Conservation (phyloP, 2,797 vertebrate genomes). For the Oreonectes daqikongensis region DNA sequence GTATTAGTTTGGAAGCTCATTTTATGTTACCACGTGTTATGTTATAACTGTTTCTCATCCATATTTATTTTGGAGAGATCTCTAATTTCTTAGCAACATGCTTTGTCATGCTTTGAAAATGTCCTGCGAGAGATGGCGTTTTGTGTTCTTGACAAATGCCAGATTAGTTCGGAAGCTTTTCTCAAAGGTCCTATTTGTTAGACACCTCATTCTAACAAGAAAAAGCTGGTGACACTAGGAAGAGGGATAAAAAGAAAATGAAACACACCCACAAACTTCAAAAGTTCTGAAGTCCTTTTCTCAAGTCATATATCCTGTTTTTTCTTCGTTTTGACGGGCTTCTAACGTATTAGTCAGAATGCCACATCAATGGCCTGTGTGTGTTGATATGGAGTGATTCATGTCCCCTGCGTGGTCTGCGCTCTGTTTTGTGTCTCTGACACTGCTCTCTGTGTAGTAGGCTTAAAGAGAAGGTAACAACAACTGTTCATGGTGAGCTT, state of each 20-base stretch:
- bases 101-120: constrained; percentile 10
- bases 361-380: constrained; percentile 50
- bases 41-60: constrained; percentile 5
- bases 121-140: not conserved
- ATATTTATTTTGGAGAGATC: constrained; percentile 4
- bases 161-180: constrained; percentile 55
- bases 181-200: constrained; percentile 64
- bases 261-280: constrained; percentile 61
- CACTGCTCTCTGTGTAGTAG: constrained; percentile 55
- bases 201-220: constrained; percentile 62
- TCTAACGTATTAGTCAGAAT: constrained; percentile 48
- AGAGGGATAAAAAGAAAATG: constrained; percentile 40
- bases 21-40: too few relatives aligned
- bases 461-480: constrained; percentile 38
- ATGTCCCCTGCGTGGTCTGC: constrained; percentile 46
- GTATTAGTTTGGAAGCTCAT: not conserved
- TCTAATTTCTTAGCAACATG: constrained; percentile 1
- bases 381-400: constrained; percentile 69
- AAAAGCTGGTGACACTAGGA: constrained; percentile 63
- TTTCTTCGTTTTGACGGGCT: constrained; percentile 41
- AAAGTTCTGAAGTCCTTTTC: constrained; percentile 56
- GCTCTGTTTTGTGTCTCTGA: constrained; percentile 73
- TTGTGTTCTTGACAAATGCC: constrained; percentile 49
- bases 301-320: constrained; percentile 57
- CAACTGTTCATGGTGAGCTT: constrained; percentile 38